Conservation (phyloP, 2,113 vertebrate species). For the Corythaeola cristata region DNA sequence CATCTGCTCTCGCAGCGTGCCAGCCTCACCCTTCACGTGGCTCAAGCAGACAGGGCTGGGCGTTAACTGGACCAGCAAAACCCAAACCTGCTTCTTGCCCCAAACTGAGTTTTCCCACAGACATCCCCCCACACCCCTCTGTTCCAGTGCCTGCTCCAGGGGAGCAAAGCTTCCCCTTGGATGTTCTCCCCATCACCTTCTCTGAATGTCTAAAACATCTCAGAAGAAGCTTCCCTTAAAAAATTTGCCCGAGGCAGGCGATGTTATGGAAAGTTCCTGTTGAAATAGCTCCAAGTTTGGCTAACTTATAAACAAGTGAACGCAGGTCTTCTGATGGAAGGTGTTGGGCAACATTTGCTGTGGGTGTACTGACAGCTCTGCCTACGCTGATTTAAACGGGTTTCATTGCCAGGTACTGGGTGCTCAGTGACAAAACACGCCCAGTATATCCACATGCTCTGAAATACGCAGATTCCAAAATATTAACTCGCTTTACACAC, state of each 20-base stretch:
- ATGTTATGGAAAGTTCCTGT: neutral
- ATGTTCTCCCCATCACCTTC: neutral
- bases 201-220: neutral
- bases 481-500: neutral
- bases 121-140: neutral
- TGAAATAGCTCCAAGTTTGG: neutral
- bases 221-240: neutral
- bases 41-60: neutral
- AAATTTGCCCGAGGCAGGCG: neutral
- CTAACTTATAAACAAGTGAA: neutral
- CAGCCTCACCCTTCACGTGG: neutral
- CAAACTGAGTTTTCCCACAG: neutral
- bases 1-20: fast-evolving
- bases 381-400: neutral
- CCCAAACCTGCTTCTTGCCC: neutral
- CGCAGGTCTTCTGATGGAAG: constrained; percentile 4
- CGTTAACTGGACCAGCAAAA: neutral
- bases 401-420: neutral
- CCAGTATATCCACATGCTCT: neutral
- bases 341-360: neutral
- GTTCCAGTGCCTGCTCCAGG: neutral
- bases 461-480: neutral
- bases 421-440: neutral
- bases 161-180: neutral
- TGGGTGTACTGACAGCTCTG: neutral